Evolutionary conservation across 2,888 invertebrate species (phyloP), one percentile per base, ranked within the genome.

Genomic region (Epistrophe grossulariae): DNA sequence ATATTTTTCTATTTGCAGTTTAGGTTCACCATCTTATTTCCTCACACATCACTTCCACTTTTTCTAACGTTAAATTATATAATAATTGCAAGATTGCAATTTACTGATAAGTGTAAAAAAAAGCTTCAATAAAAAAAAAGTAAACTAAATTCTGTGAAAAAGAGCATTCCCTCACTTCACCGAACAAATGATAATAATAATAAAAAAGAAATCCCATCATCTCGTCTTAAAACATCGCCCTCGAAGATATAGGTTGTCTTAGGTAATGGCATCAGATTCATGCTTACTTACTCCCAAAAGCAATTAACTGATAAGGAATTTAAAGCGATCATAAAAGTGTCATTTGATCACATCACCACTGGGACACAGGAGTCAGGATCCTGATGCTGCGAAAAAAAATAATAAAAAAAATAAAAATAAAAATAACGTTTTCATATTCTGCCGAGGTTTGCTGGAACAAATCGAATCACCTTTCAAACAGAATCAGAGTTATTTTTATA

Each of bases 251-350:
- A 66, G 48, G 31, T 45, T 64, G 45, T 64, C 9, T 48, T 11
- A 5, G 31, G n/a, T 13, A 31, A 64, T 35, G 13, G 13, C 38
- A 38, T 17, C 60, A 64, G 64, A 66, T 66, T 28, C 68, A 64
- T 55, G 28, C 55, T 55, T 52, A 59, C 79, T 82, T 60, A 31
- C 45, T 76, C 76, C 72, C 72, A 72, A 79, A 87, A 79, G 79
- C 87, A 87, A 87, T 87, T 87, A 87, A 87, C 87, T 87, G 87
- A 87, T 87, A 87, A 87, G 87, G 45, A 87, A 87, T 87, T 83
- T 87, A 87, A 83, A 87, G 62, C 76, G 79, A 83, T 87, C 87
- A 87, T 87, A 87, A 87, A 87, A 87, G 83, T 87, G 87, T 83
- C 87, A 87, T 83, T 87, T 87, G 87, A 87, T 87, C 83, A 59